Percentiles rank a stretch among this genome's conserved stretches.
phyloP scores from a whole-genome alignment of 1,140 invertebrate genomes.

The Rhagoletis zephyria region DNA sequence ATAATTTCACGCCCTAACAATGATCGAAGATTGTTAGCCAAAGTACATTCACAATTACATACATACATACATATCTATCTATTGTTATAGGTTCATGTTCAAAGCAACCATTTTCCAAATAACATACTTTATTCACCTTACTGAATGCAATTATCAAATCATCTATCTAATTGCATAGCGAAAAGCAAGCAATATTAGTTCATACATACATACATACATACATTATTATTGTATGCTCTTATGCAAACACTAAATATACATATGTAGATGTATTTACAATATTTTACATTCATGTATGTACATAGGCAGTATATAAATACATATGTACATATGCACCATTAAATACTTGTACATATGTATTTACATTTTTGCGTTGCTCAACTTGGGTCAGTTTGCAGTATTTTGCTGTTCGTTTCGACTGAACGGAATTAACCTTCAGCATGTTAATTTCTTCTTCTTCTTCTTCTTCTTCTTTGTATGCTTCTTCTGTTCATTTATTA shows the following conservation, averaged over 20 bases:
- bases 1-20: no score
- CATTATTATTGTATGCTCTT: no score
- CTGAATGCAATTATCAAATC: not conserved
- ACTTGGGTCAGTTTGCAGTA: not conserved
- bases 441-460: not conserved
- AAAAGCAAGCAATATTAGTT: not conserved
- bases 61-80: no score
- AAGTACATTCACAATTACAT: no score
- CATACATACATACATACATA: no score
- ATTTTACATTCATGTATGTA: not conserved
- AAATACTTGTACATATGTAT: not conserved
- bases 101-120: no score
- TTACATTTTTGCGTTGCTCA: not conserved
- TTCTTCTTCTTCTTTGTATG: not conserved
- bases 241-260: no score
- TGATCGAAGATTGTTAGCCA: no score
- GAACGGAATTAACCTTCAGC: slow-evolving; percentile 18
- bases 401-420: not conserved
- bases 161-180: not conserved
- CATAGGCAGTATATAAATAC: no score
- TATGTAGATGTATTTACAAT: not conserved
- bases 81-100: no score
- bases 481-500: not conserved
- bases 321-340: no score
- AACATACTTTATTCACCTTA: not conserved